phyloP scores from a whole-genome alignment of 2,888 invertebrate species.

The Liopterus haemorrhoidalis region DNA sequence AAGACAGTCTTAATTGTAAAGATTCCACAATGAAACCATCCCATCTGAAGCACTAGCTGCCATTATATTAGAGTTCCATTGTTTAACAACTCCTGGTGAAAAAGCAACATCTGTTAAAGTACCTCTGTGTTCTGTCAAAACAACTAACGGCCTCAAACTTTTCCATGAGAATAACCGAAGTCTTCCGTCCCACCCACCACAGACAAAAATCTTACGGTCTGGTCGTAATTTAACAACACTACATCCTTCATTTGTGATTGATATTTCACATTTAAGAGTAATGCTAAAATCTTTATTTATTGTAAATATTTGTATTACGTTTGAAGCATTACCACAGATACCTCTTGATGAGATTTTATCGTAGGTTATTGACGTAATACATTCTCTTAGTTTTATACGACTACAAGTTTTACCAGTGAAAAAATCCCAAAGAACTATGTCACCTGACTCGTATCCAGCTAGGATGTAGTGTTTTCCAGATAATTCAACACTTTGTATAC shows the following conservation, averaged over 20 bases:
- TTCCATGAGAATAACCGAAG: constrained; percentile 74
- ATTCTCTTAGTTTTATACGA: constrained; percentile 54
- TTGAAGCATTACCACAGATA: constrained; percentile 59
- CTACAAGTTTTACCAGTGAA: constrained; percentile 54
- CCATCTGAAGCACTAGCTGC: constrained; percentile 71
- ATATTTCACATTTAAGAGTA: constrained; percentile 55
- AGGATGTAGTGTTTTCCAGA: constrained; percentile 53
- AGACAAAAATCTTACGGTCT: constrained; percentile 67
- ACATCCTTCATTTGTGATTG: constrained; percentile 68
- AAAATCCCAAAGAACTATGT: constrained; percentile 66
- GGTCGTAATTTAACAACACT: constrained; percentile 61
- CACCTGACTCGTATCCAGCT: constrained; percentile 69
- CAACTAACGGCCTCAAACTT: constrained; percentile 63
- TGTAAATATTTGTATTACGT: constrained; percentile 53
- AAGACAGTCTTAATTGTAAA: constrained; percentile 72
- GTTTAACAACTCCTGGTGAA: constrained; percentile 57
- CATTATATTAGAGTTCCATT: constrained; percentile 72
- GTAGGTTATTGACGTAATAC: constrained; percentile 67
- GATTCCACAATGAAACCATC: constrained; percentile 71
- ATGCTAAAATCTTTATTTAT: constrained; percentile 53
- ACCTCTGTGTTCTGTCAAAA: constrained; percentile 66
- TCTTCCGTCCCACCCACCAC: constrained; percentile 72
- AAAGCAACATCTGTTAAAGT: constrained; percentile 68
- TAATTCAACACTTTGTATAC: constrained; percentile 50
- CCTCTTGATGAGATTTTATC: constrained; percentile 60